phyloP scores from a whole-genome alignment of 2,797 vertebrate genomes.

The Hoplostethus mediterraneus region DNA sequence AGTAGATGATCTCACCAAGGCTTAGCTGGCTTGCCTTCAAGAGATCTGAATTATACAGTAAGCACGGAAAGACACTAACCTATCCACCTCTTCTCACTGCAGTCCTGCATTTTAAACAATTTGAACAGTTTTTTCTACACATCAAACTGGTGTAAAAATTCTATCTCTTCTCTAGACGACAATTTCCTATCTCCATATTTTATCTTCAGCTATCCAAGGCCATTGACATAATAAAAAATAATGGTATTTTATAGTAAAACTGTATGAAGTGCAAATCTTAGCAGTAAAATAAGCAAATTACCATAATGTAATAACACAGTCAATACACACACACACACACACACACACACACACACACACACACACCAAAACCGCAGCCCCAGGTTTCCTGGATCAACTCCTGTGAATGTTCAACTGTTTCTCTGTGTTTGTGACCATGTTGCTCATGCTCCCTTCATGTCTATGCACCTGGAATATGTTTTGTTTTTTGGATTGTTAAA shows the following conservation, averaged over 20 bases:
- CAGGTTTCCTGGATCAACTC: slow-evolving; percentile 44
- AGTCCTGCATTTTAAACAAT: slow-evolving; percentile 37
- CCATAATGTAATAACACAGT: neutral
- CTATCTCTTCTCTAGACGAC: slow-evolving; percentile 11
- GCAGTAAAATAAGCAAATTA: slow-evolving; percentile 14
- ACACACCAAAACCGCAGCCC: slow-evolving; percentile 19
- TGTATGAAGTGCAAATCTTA: slow-evolving; percentile 5
- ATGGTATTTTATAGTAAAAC: slow-evolving; percentile 29
- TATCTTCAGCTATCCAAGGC: slow-evolving; percentile 21
- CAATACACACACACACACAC: slow-evolving; percentile 9
- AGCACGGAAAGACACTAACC: slow-evolving; percentile 51
- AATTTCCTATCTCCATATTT: slow-evolving; percentile 22
- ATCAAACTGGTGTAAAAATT: slow-evolving; percentile 13
- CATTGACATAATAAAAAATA: slow-evolving; percentile 23
- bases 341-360: slow-evolving; percentile 16
- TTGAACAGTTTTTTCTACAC: slow-evolving; percentile 30
- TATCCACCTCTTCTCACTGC: slow-evolving; percentile 30
- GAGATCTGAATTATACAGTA: slow-evolving; percentile 36
- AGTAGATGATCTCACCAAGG: slow-evolving; percentile 21
- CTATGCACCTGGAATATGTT: slow-evolving; percentile 74
- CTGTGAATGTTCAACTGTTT: slow-evolving; percentile 70
- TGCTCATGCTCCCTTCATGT: slow-evolving; percentile 78
- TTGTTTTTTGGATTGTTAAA: slow-evolving; percentile 65
- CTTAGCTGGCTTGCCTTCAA: slow-evolving; percentile 14
- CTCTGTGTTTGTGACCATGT: slow-evolving; percentile 70